phyloP scores from a whole-genome alignment of 2,888 invertebrate genomes.

The Callinectes sapidus region DNA sequence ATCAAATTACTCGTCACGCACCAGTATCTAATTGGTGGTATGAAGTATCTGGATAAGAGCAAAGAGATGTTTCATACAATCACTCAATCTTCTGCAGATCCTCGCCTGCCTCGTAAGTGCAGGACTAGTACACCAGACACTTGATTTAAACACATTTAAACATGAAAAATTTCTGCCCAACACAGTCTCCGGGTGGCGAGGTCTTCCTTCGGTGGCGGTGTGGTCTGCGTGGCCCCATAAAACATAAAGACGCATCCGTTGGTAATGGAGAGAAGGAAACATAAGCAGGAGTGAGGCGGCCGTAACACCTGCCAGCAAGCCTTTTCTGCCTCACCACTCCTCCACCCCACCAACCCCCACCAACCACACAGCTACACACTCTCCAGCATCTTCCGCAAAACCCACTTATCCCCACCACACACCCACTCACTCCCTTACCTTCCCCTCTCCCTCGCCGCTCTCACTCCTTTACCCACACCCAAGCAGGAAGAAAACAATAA shows the following conservation, averaged over 20 bases:
- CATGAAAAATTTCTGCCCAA: not conserved
- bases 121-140: not conserved
- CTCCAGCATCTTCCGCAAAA: not conserved
- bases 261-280: slow-evolving; percentile 24
- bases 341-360: too few species aligned
- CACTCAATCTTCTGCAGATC: not conserved
- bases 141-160: not conserved
- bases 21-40: not conserved
- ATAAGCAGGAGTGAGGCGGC: slow-evolving; percentile 21
- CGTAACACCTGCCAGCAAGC: not conserved
- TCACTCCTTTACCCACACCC: not conserved
- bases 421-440: not conserved
- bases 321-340: not conserved
- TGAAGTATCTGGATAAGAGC: not conserved
- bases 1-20: not conserved
- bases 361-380: not conserved
- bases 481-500: slow-evolving; percentile 23
- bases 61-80: not conserved
- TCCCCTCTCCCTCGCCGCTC: not conserved
- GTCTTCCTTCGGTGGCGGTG: not conserved
- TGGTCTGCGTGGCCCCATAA: not conserved
- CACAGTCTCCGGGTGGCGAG: not conserved
- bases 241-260: slow-evolving; percentile 7
- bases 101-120: not conserved
- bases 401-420: not conserved